Conservation (phyloP, 2,797 vertebrate species). For the Mallotus villosus region DNA sequence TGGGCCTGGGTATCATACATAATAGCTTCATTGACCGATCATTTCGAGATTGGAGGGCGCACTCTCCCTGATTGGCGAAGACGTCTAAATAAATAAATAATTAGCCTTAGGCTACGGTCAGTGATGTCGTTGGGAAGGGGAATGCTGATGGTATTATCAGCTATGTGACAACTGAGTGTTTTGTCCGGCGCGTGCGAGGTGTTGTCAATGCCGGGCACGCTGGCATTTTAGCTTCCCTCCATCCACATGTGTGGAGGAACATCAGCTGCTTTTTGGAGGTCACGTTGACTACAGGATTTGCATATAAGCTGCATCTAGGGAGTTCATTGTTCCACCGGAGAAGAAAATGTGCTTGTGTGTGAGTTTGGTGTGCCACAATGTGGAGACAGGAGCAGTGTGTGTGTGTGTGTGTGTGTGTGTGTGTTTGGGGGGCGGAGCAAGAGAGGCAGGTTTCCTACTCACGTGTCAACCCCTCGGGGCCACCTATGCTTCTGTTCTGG, state of each 20-base stretch:
- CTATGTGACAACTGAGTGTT: neutral
- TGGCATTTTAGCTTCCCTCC: too few species aligned
- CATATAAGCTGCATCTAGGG: constrained; percentile 4
- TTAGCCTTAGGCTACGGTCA: too few species aligned
- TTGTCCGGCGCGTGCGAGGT: neutral
- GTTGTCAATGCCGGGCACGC: too few species aligned
- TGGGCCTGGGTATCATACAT: neutral
- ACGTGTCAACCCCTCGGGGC: neutral
- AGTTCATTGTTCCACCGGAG: neutral
- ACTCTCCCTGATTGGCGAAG: neutral
- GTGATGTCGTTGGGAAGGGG: too few species aligned
- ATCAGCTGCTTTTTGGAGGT: too few species aligned
- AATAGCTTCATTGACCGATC: neutral
- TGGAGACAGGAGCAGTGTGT: neutral
- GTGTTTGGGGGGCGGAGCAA: neutral
- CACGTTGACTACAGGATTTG: neutral
- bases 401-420: neutral
- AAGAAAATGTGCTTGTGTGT: neutral
- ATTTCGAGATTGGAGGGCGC: too few species aligned
- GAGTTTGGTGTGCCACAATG: neutral
- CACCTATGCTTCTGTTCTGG: neutral
- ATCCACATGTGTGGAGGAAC: neutral
- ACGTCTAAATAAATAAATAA: too few species aligned
- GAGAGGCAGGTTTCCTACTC: neutral
- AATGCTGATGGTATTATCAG: too few species aligned